Conservation (phyloP, 53 echinoderm and acorn worm genomes). For the Mesocentrotus franciscanus region DNA sequence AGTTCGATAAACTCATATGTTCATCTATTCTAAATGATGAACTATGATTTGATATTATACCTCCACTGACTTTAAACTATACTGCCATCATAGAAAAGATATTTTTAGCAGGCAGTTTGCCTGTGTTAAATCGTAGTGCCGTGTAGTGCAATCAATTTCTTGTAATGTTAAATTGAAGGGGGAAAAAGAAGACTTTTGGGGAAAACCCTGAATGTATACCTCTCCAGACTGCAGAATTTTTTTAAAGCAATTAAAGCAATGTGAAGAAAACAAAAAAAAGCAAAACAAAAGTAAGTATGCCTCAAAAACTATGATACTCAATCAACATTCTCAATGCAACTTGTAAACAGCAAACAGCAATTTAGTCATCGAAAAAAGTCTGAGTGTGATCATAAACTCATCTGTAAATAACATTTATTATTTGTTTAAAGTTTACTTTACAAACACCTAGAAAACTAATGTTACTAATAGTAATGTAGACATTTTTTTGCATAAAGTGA, state of each 20-base stretch:
- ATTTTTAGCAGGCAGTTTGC: neutral
- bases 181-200: neutral
- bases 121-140: neutral
- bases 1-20: neutral
- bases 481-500: neutral
- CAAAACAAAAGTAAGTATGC: neutral
- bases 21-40: neutral
- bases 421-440: neutral
- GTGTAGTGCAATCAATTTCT: neutral
- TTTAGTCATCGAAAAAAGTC: neutral
- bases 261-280: constrained; percentile 8
- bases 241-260: neutral
- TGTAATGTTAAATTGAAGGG: neutral
- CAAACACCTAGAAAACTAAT: neutral
- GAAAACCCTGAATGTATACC: constrained; percentile 51
- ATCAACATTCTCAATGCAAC: neutral
- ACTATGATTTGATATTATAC: neutral
- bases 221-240: constrained; percentile 58
- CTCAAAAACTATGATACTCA: neutral
- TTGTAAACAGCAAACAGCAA: neutral
- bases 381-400: neutral
- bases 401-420: neutral
- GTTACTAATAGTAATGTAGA: too few relatives aligned
- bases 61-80: neutral
- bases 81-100: neutral